Evolutionary conservation across 2,888 invertebrate species (phyloP), one percentile per base, ranked within the genome.

Genomic region (Eristalis tenax): DNA sequence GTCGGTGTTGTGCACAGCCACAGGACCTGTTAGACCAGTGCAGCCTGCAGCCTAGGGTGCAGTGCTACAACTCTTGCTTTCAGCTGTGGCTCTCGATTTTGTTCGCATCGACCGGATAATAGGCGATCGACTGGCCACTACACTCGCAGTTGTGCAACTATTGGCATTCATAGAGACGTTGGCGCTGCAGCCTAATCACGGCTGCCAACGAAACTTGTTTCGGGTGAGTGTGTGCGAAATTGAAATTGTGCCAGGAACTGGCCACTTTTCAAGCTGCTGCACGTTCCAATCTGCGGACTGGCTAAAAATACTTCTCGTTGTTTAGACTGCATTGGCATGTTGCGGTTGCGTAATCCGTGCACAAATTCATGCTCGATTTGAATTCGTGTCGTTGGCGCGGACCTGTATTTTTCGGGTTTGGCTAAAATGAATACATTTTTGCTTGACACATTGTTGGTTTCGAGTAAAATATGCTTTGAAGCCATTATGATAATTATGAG

Each of bases 231-330:
- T 68, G 61, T 69, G 59, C 64, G 32, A 65, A 83, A 70, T 83
- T 86, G 85, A 78, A 86, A 83, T 78, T 86, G 83, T 86, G 85
- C 85, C 85, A 86, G 85, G 77, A 86, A 83, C 85, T 86, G 69
- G 64, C 85, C 85, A 85, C 77, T 85, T 85, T 85, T 82, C 68
- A 61, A 74, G 59, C 32, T 6, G 18, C 56, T 43, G 26, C 10
- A 50, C 66, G 32, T 35, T 74, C 68, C 64, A 85, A 73, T 78
- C 82, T 73, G n/a, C 11, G 73, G 65, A 23, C 57, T 43, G 18
- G 40, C 74, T 73, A 74, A 77, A 64, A 28, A 64, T 26, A 56
- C n/a, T 28, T 65, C 23, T 40, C 40, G 64, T 35, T 64, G 40
- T 26, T 35, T 64, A 50, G n/a, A n/a, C 28, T 56, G 43, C 38